A percentile compares a stretch with the other conserved stretches of the same genome.
Conservation (phyloP, 92 coral and sea anemone species). For the Porites divaricata region DNA sequence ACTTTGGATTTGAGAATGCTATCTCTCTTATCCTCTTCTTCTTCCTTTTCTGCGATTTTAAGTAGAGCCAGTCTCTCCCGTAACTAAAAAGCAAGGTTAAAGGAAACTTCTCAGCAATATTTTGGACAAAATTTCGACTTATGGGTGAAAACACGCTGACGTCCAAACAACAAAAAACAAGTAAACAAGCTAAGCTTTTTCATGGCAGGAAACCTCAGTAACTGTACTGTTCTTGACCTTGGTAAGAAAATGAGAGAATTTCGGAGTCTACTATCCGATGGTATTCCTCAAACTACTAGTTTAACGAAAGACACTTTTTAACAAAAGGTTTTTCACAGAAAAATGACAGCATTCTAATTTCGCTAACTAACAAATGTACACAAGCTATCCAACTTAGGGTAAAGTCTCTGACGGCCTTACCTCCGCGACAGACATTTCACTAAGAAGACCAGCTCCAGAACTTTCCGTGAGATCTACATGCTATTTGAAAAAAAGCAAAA, state of each 20-base stretch:
- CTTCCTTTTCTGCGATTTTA: conserved; percentile 87
- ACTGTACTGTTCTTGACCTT: too few species aligned
- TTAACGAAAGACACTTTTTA: too few species aligned
- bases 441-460: conserved; percentile 96
- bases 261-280: too few species aligned
- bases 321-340: too few species aligned
- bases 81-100: conserved; percentile 52
- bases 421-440: conserved; percentile 98
- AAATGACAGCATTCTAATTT: too few species aligned
- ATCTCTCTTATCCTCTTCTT: conserved; percentile 84
- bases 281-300: too few species aligned
- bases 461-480: conserved; percentile 96
- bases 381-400: too few species aligned
- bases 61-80: conserved; percentile 88
- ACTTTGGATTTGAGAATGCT: conserved; percentile 90
- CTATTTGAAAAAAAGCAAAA: conserved; percentile 38
- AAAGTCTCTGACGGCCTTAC: conserved; percentile 47
- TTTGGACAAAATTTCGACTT: too few species aligned
- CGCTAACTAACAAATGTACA: too few species aligned
- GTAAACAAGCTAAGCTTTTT: not conserved
- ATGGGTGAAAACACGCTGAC: too few species aligned
- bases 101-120: not conserved
- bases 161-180: too few species aligned
- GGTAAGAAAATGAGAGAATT: too few species aligned
- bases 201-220: not conserved